A percentile compares a stretch with the other conserved stretches of the same genome.
Evolutionary conservation across 2,113 vertebrate genomes (phyloP).

Genomic region (Xerus inauris): DNA sequence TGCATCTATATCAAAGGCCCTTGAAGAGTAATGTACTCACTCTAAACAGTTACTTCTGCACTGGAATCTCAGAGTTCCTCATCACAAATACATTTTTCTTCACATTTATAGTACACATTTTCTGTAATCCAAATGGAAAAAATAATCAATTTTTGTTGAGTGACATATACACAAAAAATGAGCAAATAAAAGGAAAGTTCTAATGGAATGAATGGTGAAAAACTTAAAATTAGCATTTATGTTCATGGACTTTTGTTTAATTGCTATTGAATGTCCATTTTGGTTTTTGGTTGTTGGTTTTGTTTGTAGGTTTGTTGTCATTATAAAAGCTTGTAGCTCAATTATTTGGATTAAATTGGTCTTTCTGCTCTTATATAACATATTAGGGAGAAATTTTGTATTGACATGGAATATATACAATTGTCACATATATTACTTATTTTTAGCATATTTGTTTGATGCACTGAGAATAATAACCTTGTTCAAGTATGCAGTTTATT

Average conservation of each 20-base stretch:
- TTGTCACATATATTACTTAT: background rate
- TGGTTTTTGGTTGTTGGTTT: background rate
- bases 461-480: background rate
- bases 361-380: background rate
- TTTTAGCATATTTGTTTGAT: constrained; percentile 22
- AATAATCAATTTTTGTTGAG: background rate
- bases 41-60: background rate
- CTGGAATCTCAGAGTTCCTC: background rate
- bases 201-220: background rate
- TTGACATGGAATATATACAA: background rate
- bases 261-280: background rate
- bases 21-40: background rate
- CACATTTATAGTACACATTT: background rate
- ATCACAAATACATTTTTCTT: background rate
- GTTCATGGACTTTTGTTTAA: background rate
- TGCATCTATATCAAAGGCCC: background rate
- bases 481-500: constrained; percentile 28
- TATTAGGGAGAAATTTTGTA: background rate
- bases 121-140: background rate
- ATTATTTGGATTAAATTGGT: background rate
- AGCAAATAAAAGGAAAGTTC: background rate
- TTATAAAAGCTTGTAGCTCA: background rate
- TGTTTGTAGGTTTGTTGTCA: background rate
- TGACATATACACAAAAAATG: background rate
- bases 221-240: background rate